These are phyloP conservation scores for Exaiptasia diaphana DNA, from an alignment of 64 coral and sea anemone species.

Conservation along the genomic window DNA sequence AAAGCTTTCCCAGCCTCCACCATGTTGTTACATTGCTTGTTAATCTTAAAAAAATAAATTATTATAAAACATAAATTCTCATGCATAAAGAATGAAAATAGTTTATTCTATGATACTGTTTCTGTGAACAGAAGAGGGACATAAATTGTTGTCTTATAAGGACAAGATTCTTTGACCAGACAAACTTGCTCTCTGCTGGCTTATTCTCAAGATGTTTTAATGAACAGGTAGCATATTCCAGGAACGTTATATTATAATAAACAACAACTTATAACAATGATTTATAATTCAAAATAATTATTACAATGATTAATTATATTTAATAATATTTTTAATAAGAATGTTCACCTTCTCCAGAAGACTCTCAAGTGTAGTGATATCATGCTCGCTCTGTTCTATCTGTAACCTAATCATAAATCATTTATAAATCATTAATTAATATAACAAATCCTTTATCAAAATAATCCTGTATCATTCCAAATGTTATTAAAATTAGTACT, in stretches of 20 bases:
- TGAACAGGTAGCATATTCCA: not conserved
- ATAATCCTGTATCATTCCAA: not conserved
- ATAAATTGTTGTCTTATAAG: too few species aligned
- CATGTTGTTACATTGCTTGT: conserved; percentile 82
- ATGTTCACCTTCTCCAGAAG: conserved; percentile 78
- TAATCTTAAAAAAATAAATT: conserved; percentile 57
- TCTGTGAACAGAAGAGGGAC: too few species aligned
- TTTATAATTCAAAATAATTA: not conserved
- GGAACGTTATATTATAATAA: not conserved
- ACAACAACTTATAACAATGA: not conserved
- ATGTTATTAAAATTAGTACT: too few species aligned
- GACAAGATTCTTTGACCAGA: too few species aligned
- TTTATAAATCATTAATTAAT: not conserved
- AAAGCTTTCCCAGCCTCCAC: conserved; percentile 81
- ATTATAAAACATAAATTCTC: too few species aligned
- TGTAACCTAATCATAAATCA: conserved; percentile 54
- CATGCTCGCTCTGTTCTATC: conserved; percentile 96
- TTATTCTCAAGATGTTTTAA: too few species aligned
- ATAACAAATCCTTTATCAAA: not conserved
- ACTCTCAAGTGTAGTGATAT: conserved; percentile 75
- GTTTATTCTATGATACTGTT: too few species aligned
- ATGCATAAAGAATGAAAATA: too few species aligned
- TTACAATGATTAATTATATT: not conserved
- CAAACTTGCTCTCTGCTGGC: too few species aligned
- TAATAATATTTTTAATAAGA: not conserved